These are phyloP conservation scores for Arrhopalites spinosus DNA, from an alignment of 2,888 invertebrate genomes.

Conservation along the genomic window DNA sequence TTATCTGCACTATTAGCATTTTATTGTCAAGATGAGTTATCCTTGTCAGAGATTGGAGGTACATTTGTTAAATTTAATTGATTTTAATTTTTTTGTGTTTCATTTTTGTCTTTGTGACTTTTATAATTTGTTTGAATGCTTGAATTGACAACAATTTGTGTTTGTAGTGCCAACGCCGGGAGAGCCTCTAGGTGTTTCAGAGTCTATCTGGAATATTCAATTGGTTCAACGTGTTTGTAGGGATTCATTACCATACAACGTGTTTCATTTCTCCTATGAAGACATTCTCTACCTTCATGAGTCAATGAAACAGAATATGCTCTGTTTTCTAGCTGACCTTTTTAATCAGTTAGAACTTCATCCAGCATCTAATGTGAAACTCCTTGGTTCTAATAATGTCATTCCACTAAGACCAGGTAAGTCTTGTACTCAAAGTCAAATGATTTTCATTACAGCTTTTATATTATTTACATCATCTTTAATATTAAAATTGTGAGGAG, in stretches of 20 bases:
- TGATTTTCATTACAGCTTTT: too few relatives aligned
- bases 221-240: constrained; percentile 86
- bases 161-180: constrained; percentile 55
- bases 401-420: constrained; percentile 54
- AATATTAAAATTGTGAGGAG: too few relatives aligned
- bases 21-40: constrained; percentile 82
- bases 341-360: constrained; percentile 93
- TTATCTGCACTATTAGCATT: constrained; percentile 85
- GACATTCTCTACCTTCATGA: constrained; percentile 93
- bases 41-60: constrained; percentile 74
- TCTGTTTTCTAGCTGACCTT: constrained; percentile 89
- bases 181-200: constrained; percentile 51
- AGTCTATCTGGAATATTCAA: constrained; percentile 78
- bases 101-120: too few relatives aligned
- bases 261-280: constrained; percentile 93
- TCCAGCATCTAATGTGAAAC: constrained; percentile 84
- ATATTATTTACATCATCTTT: too few relatives aligned
- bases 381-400: constrained; percentile 68
- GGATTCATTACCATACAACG: constrained; percentile 80
- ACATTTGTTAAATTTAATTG: too few relatives aligned
- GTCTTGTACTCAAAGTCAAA: too few relatives aligned
- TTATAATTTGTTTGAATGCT: too few relatives aligned
- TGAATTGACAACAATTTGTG: too few relatives aligned
- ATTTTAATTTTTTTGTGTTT: too few relatives aligned
- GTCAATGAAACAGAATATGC: constrained; percentile 88